Evolutionary conservation across 2,797 vertebrate species (phyloP).

Genomic region (Sphenodon punctatus): DNA sequence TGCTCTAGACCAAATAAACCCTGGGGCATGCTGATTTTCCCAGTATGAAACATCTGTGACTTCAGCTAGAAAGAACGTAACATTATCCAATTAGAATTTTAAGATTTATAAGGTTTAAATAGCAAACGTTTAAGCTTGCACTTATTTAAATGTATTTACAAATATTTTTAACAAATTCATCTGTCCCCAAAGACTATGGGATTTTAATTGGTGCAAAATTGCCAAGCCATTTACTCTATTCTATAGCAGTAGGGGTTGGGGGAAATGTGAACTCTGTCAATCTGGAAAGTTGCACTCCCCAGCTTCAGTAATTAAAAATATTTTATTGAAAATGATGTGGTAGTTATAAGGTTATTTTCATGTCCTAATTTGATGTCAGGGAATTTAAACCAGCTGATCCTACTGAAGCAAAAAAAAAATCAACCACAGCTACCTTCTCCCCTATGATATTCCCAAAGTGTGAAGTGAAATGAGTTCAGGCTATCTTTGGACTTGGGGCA

Average conservation of each 20-base stretch:
- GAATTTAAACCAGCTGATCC: background rate
- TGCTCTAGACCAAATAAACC: slow-evolving; percentile 82
- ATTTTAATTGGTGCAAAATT: slow-evolving; percentile 47
- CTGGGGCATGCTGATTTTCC: slow-evolving; percentile 81
- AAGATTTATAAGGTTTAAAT: slow-evolving; percentile 76
- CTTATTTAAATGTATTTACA: slow-evolving; percentile 69
- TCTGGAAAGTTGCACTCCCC: slow-evolving; percentile 24
- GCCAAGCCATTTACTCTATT: background rate
- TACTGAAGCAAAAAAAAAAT: slow-evolving; percentile 26
- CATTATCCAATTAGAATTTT: slow-evolving; percentile 80
- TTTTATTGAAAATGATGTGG: slow-evolving; percentile 22
- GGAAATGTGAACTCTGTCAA: background rate
- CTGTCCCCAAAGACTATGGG: slow-evolving; percentile 23
- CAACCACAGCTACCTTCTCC: background rate
- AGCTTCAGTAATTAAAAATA: slow-evolving; percentile 47
- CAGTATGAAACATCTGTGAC: slow-evolving; percentile 82
- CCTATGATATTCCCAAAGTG: background rate
- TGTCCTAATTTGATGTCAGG: slow-evolving; percentile 11
- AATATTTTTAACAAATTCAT: slow-evolving; percentile 38
- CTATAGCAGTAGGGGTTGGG: slow-evolving; percentile 4
- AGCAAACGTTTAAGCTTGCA: slow-evolving; percentile 63
- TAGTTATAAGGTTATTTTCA: slow-evolving; percentile 47
- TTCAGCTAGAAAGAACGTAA: slow-evolving; percentile 76
- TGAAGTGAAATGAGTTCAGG: background rate
- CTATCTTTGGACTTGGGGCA: background rate